Conservation (phyloP, 2,113 vertebrate genomes). For the Lepidothrix coronata region DNA sequence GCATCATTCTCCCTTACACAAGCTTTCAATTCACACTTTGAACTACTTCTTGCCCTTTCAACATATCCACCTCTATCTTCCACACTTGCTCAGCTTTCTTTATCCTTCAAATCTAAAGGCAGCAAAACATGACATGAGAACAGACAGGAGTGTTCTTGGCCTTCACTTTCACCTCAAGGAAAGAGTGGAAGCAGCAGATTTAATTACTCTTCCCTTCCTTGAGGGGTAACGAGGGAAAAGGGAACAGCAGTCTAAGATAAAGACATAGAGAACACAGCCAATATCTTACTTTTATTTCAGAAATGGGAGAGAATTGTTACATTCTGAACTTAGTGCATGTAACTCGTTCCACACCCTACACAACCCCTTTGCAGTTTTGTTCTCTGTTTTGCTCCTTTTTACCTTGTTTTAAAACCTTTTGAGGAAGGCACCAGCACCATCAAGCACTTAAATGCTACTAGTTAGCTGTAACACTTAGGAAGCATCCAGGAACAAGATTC, state of each 20-base stretch:
- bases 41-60: slow-evolving; percentile 17
- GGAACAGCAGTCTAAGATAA: neutral
- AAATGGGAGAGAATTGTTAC: neutral
- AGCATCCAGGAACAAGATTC: neutral
- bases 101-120: neutral
- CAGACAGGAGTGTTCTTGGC: neutral
- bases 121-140: neutral
- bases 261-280: neutral
- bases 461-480: neutral
- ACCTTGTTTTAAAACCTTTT: neutral
- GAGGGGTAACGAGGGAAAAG: neutral
- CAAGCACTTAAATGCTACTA: neutral
- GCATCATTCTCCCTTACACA: neutral
- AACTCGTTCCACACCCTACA: neutral
- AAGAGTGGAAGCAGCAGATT: neutral
- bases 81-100: neutral
- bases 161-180: neutral
- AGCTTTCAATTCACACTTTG: neutral
- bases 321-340: fast-evolving
- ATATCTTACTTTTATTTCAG: neutral
- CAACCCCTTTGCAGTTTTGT: neutral
- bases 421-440: neutral
- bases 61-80: neutral
- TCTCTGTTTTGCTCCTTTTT: neutral
- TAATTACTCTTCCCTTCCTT: neutral